Percentiles rank a stretch among this genome's conserved stretches.
phyloP scores from a whole-genome alignment of 2,888 invertebrate species.

The Ochropacha duplaris region DNA sequence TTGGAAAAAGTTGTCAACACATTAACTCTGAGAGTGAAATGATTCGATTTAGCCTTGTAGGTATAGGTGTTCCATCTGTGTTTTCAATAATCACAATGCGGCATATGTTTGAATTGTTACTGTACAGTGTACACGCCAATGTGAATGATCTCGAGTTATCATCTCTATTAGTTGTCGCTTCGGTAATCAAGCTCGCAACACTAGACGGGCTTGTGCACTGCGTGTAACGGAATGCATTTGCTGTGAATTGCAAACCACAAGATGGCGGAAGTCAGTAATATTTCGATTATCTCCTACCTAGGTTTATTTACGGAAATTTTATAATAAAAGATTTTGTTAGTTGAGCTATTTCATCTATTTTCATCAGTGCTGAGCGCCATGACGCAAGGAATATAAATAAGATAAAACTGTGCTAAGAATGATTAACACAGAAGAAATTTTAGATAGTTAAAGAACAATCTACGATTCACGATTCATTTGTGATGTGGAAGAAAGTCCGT shows the following conservation, averaged over 20 bases:
- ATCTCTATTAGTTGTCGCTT: conserved; percentile 28
- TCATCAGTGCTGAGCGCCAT: not conserved
- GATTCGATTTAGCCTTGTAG: not conserved
- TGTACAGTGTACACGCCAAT: not conserved
- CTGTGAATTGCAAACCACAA: conserved; percentile 11
- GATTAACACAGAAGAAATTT: conserved; percentile 23
- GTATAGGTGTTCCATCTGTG: not conserved
- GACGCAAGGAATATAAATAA: not conserved
- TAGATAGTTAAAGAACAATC: conserved; percentile 32
- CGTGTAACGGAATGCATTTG: conserved; percentile 60
- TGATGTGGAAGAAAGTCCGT: conserved; percentile 67
- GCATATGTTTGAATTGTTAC: not conserved
- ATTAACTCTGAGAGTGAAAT: not conserved
- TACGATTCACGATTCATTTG: conserved; percentile 44
- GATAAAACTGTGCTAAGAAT: not conserved
- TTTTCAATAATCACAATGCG: not conserved
- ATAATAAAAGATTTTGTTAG: not conserved
- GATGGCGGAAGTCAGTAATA: conserved; percentile 38
- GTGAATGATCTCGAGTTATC: conserved; percentile 19
- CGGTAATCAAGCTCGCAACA: conserved; percentile 39
- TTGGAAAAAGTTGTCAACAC: not conserved
- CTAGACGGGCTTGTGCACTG: conserved; percentile 23
- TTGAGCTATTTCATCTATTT: not conserved
- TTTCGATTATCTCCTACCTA: conserved; percentile 4
- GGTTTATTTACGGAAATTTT: conserved; percentile 2